Conservation (phyloP, 2,888 invertebrate species). For the Syritta pipiens region DNA sequence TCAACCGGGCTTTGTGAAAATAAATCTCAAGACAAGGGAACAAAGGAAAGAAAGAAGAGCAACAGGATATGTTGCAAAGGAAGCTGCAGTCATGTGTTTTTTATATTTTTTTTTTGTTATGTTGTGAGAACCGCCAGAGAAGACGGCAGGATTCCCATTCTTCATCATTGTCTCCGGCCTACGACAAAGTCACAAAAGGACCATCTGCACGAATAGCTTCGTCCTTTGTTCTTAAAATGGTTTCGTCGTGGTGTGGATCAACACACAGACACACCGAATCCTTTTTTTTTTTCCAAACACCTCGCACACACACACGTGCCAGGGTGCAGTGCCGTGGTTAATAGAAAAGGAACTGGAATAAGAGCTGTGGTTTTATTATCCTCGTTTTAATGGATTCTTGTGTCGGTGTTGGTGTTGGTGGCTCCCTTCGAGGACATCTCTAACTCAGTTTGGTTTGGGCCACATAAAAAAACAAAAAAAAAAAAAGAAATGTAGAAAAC, state of each 20-base stretch:
- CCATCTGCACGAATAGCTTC: conserved; percentile 46
- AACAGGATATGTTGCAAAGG: conserved; percentile 51
- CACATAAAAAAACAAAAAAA: too few relatives aligned
- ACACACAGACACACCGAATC: too few relatives aligned
- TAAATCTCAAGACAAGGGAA: conserved; percentile 31
- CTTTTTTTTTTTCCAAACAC: conserved; percentile 16
- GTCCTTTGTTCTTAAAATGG: conserved; percentile 52
- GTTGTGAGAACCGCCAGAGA: background rate
- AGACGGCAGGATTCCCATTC: background rate
- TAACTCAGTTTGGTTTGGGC: conserved; percentile 5
- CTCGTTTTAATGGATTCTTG: conserved; percentile 60
- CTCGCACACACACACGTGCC: conserved; percentile 8
- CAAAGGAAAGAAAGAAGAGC: conserved; percentile 28
- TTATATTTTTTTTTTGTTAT: too few relatives aligned
- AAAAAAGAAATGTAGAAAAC: too few relatives aligned
- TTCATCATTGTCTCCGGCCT: conserved; percentile 41
- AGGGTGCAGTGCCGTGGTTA: background rate
- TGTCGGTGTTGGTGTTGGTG: conserved; percentile 29
- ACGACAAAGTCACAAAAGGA: conserved; percentile 61
- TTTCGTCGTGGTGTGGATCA: conserved; percentile 31
- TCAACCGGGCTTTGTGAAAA: conserved; percentile 11
- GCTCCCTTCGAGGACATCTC: conserved; percentile 18
- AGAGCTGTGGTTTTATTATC: conserved; percentile 52
- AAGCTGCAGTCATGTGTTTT: conserved; percentile 21
- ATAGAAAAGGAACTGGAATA: conserved; percentile 26